phyloP scores from a whole-genome alignment of 2,888 invertebrate species.

The Eristalis intricaria region DNA sequence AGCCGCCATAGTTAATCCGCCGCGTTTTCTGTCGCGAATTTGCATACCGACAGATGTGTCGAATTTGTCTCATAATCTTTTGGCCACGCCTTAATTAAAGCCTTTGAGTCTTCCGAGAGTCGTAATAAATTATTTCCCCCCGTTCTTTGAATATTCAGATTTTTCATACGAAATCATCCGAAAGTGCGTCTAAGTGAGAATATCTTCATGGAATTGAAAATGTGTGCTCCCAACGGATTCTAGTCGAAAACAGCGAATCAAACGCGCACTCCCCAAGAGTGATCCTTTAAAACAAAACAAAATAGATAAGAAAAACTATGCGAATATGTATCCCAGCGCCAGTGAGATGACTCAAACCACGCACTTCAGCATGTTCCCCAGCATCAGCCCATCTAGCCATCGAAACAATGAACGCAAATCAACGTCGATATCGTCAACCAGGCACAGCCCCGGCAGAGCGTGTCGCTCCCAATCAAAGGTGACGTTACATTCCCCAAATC shows the following conservation, averaged over 20 bases:
- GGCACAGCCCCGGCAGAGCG: slow-evolving; percentile 22
- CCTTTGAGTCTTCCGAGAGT: background rate
- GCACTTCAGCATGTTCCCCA: slow-evolving; percentile 13
- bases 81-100: background rate
- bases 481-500: slow-evolving; percentile 29
- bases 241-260: background rate
- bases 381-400: background rate
- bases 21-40: background rate
- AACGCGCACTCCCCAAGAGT: background rate
- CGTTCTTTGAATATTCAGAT: background rate
- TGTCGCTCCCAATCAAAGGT: slow-evolving; percentile 23
- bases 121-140: background rate
- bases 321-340: slow-evolving; percentile 37
- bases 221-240: background rate
- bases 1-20: background rate
- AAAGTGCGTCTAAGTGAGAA: background rate
- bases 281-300: background rate
- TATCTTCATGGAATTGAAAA: background rate
- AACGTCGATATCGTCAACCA: slow-evolving; percentile 4
- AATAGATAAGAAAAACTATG: slow-evolving; percentile 18
- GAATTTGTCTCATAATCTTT: background rate
- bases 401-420: slow-evolving; percentile 25
- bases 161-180: background rate
- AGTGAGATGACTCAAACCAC: slow-evolving; percentile 35
- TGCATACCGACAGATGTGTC: background rate